Conservation (phyloP, 2,888 invertebrate genomes). For the Zootermopsis nevadensis region DNA sequence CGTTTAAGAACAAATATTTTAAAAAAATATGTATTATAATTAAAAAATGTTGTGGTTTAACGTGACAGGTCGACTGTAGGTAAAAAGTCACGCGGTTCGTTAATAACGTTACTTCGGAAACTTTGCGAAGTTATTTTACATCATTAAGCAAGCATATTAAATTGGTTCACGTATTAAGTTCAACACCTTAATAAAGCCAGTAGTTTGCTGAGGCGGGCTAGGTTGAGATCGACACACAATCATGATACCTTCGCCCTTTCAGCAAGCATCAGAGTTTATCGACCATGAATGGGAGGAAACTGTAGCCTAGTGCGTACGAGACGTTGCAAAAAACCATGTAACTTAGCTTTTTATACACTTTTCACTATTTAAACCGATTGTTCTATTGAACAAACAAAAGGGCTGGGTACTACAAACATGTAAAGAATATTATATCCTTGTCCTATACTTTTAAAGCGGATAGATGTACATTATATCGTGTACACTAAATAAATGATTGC, state of each 20-base stretch:
- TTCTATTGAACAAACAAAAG: neutral
- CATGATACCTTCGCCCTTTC: neutral
- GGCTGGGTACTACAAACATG: neutral
- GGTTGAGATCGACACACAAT: too few relatives aligned
- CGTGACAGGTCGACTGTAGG: too few relatives aligned
- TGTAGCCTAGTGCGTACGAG: conserved; percentile 1
- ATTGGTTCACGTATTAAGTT: too few relatives aligned
- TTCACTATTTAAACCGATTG: neutral
- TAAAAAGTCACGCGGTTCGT: too few relatives aligned
- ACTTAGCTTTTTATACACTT: neutral
- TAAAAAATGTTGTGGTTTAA: too few relatives aligned
- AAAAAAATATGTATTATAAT: too few relatives aligned
- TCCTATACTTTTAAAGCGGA: neutral
- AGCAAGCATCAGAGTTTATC: conserved; percentile 24
- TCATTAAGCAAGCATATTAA: too few relatives aligned
- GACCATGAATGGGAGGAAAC: conserved; percentile 40
- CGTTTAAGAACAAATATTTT: too few relatives aligned
- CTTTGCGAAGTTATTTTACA: too few relatives aligned
- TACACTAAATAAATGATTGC: neutral
- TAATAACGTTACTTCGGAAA: too few relatives aligned
- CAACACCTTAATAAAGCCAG: too few relatives aligned
- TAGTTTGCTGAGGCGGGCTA: too few relatives aligned
- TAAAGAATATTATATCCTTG: neutral
- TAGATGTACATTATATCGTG: neutral
- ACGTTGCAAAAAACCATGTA: conserved; percentile 24